Evolutionary conservation across 2,113 vertebrate species (phyloP).

Genomic region (Ibidorhyncha struthersii): DNA sequence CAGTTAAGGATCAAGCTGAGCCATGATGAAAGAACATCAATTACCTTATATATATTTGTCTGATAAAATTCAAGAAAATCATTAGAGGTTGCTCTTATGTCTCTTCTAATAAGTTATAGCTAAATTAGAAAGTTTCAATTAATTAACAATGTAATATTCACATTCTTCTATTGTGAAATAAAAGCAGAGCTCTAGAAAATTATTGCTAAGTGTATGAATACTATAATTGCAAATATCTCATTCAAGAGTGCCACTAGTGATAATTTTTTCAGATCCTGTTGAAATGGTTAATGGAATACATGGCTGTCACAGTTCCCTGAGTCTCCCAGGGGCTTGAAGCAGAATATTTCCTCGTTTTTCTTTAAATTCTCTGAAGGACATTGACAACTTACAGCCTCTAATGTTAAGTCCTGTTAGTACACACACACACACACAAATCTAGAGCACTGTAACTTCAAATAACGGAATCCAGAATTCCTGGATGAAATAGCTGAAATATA

Average conservation of each 20-base stretch:
- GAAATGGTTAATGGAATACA: neutral
- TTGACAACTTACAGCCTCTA: neutral
- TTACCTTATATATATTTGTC: neutral
- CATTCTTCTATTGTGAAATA: neutral
- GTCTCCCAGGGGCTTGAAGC: neutral
- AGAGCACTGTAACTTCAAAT: neutral
- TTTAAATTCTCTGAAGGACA: neutral
- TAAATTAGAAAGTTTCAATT: neutral
- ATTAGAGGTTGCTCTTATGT: neutral
- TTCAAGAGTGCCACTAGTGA: neutral
- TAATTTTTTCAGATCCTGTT: neutral
- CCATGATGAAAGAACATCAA: neutral
- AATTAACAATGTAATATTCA: neutral
- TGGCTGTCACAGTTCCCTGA: neutral
- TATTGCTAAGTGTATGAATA: neutral
- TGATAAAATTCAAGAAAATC: neutral
- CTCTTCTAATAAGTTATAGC: neutral
- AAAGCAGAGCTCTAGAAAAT: neutral
- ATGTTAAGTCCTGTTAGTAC: neutral
- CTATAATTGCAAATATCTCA: neutral
- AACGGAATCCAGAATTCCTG: neutral
- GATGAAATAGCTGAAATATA: neutral
- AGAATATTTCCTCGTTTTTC: neutral
- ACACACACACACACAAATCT: neutral
- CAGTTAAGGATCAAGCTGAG: slow-evolving; percentile 1